A percentile compares a stretch with the other conserved stretches of the same genome.
These are phyloP conservation scores for Germaria angustata DNA, from an alignment of 2,888 invertebrate genomes.

Conservation along the genomic window DNA sequence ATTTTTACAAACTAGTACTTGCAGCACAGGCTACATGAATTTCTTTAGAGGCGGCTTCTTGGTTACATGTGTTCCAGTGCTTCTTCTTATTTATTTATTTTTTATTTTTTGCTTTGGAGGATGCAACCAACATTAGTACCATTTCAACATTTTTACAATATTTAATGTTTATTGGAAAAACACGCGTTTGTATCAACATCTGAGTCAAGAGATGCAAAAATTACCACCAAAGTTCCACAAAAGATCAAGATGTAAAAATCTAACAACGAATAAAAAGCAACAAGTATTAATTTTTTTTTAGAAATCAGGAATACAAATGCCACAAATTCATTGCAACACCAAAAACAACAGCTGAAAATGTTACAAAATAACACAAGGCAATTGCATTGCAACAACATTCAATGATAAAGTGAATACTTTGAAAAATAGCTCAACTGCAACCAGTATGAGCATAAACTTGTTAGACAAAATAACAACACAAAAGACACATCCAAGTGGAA, in stretches of 20 bases:
- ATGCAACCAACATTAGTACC: slow-evolving; percentile 57
- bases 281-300: slow-evolving; percentile 2
- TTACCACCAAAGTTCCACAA: slow-evolving; percentile 50
- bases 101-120: slow-evolving; percentile 15
- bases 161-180: slow-evolving; percentile 8
- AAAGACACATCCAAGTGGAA: neutral
- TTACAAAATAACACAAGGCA: slow-evolving; percentile 45
- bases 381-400: slow-evolving; percentile 9
- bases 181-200: neutral
- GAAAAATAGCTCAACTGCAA: slow-evolving; percentile 6
- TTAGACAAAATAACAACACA: slow-evolving; percentile 6
- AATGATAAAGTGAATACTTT: slow-evolving; percentile 9
- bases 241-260: slow-evolving; percentile 55
- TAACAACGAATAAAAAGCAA: slow-evolving; percentile 3
- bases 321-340: slow-evolving; percentile 35
- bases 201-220: slow-evolving; percentile 27
- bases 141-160: slow-evolving; percentile 54
- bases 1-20: slow-evolving; percentile 8
- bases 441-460: slow-evolving; percentile 11
- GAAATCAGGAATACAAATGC: slow-evolving; percentile 52
- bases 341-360: slow-evolving; percentile 36
- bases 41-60: slow-evolving; percentile 30
- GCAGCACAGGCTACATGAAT: slow-evolving; percentile 4
- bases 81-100: neutral
- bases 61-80: slow-evolving; percentile 40